phyloP scores from a whole-genome alignment of 1,140 invertebrate genomes.

The Holcopasites calliopsidis region DNA sequence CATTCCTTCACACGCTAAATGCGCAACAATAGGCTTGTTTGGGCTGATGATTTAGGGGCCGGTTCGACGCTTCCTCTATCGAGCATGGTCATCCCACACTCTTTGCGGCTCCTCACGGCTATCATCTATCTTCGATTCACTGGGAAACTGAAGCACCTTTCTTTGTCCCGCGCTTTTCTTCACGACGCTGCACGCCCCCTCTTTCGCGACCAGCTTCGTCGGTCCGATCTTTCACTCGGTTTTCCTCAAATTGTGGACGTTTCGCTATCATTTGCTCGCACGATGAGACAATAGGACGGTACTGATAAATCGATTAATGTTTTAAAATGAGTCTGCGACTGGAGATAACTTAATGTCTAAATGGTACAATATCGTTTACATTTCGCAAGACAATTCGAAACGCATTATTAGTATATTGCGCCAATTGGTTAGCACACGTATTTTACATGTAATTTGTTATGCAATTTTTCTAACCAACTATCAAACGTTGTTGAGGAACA shows the following conservation, averaged over 20 bases:
- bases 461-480: too few species aligned
- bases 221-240: constrained; percentile 25
- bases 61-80: constrained; percentile 55
- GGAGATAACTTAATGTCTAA: too few species aligned
- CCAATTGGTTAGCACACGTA: too few species aligned
- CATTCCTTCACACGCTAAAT: constrained; percentile 77
- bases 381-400: too few species aligned
- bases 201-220: constrained; percentile 28
- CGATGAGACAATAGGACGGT: too few species aligned
- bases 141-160: constrained; percentile 56
- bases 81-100: constrained; percentile 36
- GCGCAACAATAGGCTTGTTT: constrained; percentile 77
- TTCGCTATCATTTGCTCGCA: not conserved
- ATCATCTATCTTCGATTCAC: constrained; percentile 70
- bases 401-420: too few species aligned
- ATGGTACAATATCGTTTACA: too few species aligned
- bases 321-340: too few species aligned
- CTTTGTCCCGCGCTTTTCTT: constrained; percentile 54
- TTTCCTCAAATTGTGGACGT: not conserved
- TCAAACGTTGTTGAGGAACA: too few species aligned
- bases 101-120: constrained; percentile 40
- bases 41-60: constrained; percentile 74
- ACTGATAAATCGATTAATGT: too few species aligned
- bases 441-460: too few species aligned
- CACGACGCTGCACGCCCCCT: not conserved